Evolutionary conservation across 2,113 vertebrate species (phyloP).

Genomic region (Eudorcas thomsonii): DNA sequence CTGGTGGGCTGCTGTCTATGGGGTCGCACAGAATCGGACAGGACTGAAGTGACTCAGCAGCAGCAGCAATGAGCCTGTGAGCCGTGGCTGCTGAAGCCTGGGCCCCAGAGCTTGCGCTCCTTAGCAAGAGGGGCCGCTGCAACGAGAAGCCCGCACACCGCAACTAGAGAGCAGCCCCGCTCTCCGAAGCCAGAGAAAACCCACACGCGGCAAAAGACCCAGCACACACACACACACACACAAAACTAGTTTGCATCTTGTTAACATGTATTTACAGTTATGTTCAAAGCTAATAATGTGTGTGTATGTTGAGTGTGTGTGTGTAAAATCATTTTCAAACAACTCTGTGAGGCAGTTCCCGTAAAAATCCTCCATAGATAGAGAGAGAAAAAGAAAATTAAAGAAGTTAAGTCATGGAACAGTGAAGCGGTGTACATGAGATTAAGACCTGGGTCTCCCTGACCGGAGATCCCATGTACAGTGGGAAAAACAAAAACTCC

Average conservation of each 20-base stretch:
- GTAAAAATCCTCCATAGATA: background rate
- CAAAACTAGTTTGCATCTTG: background rate
- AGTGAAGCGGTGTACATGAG: background rate
- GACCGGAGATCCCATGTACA: background rate
- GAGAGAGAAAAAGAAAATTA: background rate
- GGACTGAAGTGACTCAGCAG: too few relatives aligned
- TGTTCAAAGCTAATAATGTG: background rate
- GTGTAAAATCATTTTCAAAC: background rate
- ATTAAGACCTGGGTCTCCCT: background rate
- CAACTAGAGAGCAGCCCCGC: background rate
- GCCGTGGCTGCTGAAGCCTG: background rate
- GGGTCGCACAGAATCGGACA: too few relatives aligned
- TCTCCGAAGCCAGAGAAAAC: background rate
- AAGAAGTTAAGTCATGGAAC: background rate
- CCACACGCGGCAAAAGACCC: background rate
- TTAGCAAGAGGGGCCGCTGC: background rate
- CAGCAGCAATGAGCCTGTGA: too few relatives aligned
- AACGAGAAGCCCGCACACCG: accelerated
- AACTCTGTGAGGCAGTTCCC: background rate
- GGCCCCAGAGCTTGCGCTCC: background rate
- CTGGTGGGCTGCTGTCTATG: too few relatives aligned
- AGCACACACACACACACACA: too few relatives aligned
- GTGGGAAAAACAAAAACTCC: background rate
- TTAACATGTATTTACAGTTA: background rate
- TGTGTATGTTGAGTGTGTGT: background rate